phyloP scores from a whole-genome alignment of 1,140 invertebrate species.

The Ceratitis capitata region DNA sequence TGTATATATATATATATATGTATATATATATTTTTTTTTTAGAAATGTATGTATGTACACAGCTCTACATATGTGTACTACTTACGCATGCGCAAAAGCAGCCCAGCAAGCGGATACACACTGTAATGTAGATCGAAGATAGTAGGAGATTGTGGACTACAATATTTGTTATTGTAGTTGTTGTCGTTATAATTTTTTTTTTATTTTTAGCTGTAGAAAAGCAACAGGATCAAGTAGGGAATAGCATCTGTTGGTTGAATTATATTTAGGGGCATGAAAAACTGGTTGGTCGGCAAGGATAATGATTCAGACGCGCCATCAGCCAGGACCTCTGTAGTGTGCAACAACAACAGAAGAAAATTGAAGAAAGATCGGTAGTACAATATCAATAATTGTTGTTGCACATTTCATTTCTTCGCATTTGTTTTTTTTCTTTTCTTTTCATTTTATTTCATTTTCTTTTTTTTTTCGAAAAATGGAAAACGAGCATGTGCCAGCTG shows the following conservation, averaged over 20 bases:
- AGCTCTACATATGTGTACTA: background rate
- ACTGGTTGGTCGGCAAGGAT: background rate
- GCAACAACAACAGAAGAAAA: background rate
- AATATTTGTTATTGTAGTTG: background rate
- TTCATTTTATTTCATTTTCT: background rate
- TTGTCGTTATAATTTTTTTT: no score
- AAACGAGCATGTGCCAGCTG: constrained; percentile 21
- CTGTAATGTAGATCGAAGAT: background rate
- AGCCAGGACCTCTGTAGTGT: background rate
- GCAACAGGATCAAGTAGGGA: background rate
- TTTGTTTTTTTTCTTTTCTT: background rate
- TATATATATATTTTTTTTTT: no score
- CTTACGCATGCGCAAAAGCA: background rate
- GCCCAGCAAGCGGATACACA: background rate
- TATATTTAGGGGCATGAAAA: background rate
- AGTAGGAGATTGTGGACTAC: background rate
- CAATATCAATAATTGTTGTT: background rate
- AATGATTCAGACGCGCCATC: background rate
- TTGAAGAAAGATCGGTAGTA: background rate
- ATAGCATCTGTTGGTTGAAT: background rate
- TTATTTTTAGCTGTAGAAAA: background rate
- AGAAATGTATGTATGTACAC: no score
- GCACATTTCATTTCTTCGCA: background rate
- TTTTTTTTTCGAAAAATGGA: background rate
- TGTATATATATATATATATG: background rate